phyloP scores from a whole-genome alignment of 2,888 invertebrate species.

The Girardia tigrina region DNA sequence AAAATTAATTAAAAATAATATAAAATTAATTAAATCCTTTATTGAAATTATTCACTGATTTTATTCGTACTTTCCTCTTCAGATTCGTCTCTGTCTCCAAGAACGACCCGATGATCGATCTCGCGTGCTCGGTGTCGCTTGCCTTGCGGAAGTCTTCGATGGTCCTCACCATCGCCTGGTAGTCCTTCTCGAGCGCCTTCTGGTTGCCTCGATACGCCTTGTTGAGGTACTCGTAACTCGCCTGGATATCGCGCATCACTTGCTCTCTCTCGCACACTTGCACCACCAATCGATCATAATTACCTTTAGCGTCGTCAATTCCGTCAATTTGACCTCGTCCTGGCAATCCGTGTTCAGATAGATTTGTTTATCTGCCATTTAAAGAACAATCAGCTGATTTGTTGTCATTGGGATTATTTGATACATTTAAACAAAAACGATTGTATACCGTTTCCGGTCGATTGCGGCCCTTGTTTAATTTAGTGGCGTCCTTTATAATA shows the following conservation, averaged over 20 bases:
- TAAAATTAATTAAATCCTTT: no score
- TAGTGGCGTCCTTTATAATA: no score
- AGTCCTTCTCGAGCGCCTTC: neutral
- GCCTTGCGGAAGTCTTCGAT: neutral
- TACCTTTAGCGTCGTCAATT: neutral
- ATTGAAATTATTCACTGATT: no score
- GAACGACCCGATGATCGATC: neutral
- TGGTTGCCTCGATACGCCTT: neutral
- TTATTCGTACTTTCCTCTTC: neutral
- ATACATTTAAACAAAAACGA: neutral
- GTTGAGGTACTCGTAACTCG: neutral
- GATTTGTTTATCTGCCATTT: neutral
- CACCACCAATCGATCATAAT: no score
- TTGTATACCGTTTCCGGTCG: no score
- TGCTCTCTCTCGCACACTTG: no score
- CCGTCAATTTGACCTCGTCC: neutral
- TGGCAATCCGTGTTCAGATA: neutral
- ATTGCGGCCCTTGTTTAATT: no score
- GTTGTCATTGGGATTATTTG: neutral
- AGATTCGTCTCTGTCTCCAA: neutral
- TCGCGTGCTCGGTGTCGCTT: neutral
- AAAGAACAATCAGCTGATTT: neutral
- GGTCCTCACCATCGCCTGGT: neutral
- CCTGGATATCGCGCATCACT: no score
- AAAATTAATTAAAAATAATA: no score